Conservation (phyloP, 2,888 invertebrate genomes). For the Operophtera brumata region DNA sequence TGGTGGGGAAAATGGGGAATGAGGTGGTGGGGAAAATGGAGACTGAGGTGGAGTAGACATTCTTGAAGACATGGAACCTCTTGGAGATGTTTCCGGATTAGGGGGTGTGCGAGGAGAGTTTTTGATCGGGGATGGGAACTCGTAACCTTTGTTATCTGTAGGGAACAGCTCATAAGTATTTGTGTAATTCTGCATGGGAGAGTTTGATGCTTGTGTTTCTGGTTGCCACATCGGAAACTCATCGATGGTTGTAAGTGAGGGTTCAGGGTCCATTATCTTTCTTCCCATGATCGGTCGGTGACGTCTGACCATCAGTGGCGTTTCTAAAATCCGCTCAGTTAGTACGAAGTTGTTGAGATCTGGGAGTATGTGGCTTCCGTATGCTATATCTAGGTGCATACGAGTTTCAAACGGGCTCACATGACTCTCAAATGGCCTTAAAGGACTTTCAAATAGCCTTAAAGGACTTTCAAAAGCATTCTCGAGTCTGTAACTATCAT, state of each 20-base stretch:
- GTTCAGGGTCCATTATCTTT: slow-evolving; percentile 49
- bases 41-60: slow-evolving; percentile 3
- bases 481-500: not conserved
- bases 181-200: slow-evolving; percentile 6
- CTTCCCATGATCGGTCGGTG: slow-evolving; percentile 62
- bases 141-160: slow-evolving; percentile 43
- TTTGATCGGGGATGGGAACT: slow-evolving; percentile 44
- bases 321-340: slow-evolving; percentile 21
- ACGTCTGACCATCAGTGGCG: slow-evolving; percentile 37
- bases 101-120: slow-evolving; percentile 19
- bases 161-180: slow-evolving; percentile 59
- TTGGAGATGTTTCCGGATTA: slow-evolving; percentile 24
- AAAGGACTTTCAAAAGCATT: not conserved
- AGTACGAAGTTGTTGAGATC: slow-evolving; percentile 1
- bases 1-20: not conserved
- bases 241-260: slow-evolving; percentile 23
- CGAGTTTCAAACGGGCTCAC: not conserved
- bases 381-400: not conserved
- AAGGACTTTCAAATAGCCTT: not conserved
- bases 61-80: slow-evolving; percentile 23
- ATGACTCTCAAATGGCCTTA: slow-evolving; percentile 3
- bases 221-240: slow-evolving; percentile 26
- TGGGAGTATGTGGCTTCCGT: not conserved
- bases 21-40: not conserved
- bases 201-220: slow-evolving; percentile 37